phyloP scores from a whole-genome alignment of 2,113 vertebrate species.

The Telmatochromis sp. region DNA sequence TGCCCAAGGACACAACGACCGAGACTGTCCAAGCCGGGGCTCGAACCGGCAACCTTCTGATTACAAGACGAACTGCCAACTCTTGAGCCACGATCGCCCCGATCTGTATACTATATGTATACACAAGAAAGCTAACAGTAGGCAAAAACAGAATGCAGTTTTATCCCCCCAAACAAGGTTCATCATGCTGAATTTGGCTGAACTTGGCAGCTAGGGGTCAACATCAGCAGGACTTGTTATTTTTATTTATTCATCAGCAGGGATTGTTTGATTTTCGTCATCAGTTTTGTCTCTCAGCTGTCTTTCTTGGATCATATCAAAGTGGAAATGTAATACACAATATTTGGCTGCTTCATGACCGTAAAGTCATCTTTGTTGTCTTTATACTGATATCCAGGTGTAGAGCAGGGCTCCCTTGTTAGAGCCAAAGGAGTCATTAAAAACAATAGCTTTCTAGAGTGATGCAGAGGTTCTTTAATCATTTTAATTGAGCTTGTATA shows the following conservation, averaged over 20 bases:
- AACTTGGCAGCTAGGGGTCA: neutral
- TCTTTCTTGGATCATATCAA: rapidly evolving
- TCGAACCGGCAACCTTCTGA: too few species aligned
- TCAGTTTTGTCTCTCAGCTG: neutral
- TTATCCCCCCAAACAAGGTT: neutral
- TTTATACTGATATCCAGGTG: neutral
- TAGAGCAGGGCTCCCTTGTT: neutral
- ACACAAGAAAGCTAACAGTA: neutral
- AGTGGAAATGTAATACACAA: neutral
- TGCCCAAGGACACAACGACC: too few species aligned
- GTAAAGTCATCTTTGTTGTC: neutral
- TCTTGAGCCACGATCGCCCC: rapidly evolving
- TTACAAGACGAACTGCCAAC: rapidly evolving
- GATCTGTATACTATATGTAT: neutral
- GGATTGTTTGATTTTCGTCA: neutral
- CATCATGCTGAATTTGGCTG: neutral
- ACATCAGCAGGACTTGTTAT: neutral
- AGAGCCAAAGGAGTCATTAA: neutral
- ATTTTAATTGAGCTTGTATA: neutral
- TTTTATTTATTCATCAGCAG: neutral
- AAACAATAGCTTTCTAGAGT: rapidly evolving
- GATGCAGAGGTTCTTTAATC: neutral
- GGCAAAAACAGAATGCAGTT: rapidly evolving
- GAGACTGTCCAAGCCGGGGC: rapidly evolving
- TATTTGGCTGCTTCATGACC: neutral